Base-by-base conservation (phyloP, 2,888 invertebrate genomes). In the Caprella mutica region DNA sequence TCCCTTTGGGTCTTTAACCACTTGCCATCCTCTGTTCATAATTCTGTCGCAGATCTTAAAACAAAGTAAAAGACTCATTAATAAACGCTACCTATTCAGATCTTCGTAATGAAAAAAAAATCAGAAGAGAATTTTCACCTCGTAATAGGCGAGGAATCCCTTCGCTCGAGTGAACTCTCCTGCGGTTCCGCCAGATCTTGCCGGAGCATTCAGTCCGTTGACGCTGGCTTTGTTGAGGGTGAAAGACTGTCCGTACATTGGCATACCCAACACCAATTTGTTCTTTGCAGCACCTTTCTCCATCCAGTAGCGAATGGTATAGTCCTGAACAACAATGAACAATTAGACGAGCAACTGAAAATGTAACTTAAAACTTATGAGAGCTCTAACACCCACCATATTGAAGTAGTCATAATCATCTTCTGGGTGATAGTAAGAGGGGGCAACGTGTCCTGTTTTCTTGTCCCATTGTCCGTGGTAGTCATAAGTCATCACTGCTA, bases 401-500 rank as follows among this genome's bases (percentile, higher is more conserved):
- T 91, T 90, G 70, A 87, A 90, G 70, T 83, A 88, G 42, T 81
- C 80, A 56, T 80, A 81, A 61, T 86, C 86, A 69, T 89, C 89
- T 40, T 86, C 83, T 3, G 85, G 84, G 70, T 89, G 87, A 69
- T 84, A 80, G 67, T 82, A 88, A 40, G 91, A 72, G 0, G 90
- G 91, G 0, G 90, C 86, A 0, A 90, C 86, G 69, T 91, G 91
- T 0, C 90, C 90, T 1, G 90, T 91, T 71, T 84, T 84, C 70
- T 86, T 87, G 68, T 90, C 90, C 89, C 90, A 91, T 68, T 88
- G 88, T 1, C 69, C 69, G 67, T 90, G 89, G 73, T 83, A 89
- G 69, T 91, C 91, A 68, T 91, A 91, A 0, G 88, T 84, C 91
- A 91, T 91, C 0, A 91, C 87, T 0, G 88, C 85, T 52, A 91